Conservation (phyloP, 2,888 invertebrate species). For the Tenthredo scrophulariae region DNA sequence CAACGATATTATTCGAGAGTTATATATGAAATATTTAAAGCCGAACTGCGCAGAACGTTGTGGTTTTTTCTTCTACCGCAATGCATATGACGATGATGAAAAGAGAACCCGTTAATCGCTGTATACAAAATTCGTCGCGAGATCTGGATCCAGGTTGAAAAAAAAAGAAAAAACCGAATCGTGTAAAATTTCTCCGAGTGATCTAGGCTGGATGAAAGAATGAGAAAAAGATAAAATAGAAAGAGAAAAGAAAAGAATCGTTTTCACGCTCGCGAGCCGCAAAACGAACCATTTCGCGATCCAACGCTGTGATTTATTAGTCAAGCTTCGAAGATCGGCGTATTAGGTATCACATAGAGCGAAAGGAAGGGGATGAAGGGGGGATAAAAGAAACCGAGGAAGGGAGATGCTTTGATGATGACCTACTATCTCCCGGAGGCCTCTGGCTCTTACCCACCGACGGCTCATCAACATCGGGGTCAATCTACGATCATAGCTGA, state of each 20-base stretch:
- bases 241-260: not conserved
- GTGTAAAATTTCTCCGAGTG: slow-evolving; percentile 21
- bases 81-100: not conserved
- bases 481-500: slow-evolving; percentile 19
- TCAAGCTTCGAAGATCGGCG: slow-evolving; percentile 18
- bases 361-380: not conserved
- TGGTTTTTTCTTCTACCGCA: not conserved
- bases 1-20: no score
- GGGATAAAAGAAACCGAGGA: not conserved
- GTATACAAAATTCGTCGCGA: not conserved
- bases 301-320: slow-evolving; percentile 21
- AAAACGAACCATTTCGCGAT: slow-evolving; percentile 46
- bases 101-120: not conserved
- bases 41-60: not conserved
- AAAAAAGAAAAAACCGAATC: not conserved
- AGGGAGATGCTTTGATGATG: slow-evolving; percentile 62
- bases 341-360: slow-evolving; percentile 7
- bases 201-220: not conserved
- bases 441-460: slow-evolving; percentile 61
- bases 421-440: slow-evolving; percentile 76
- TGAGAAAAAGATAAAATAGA: not conserved
- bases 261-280: slow-evolving; percentile 41
- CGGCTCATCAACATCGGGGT: slow-evolving; percentile 49
- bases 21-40: not conserved
- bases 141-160: not conserved